Evolutionary conservation across 2,888 invertebrate species (phyloP), one percentile per base, ranked within the genome.

Genomic region (Nysson spinosus): DNA sequence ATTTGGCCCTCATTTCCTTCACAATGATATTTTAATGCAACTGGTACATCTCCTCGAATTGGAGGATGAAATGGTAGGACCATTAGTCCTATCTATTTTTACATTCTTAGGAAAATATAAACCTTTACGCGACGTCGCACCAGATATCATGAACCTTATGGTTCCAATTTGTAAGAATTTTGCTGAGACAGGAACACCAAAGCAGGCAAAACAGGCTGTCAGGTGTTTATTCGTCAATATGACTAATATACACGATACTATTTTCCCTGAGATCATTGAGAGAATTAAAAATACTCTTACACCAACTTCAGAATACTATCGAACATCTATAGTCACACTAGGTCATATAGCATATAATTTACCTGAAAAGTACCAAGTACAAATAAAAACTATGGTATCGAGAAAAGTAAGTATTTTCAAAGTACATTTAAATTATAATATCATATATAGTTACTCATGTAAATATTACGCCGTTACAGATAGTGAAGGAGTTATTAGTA

Each of bases 121-220:
- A 79, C 94, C 96, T 51, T 89, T 96, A 34, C 92, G 94, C 79
- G 94, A 95, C 73, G 92, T 93, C 39, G 94, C 94, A 67, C 93
- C 94, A 0, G 88, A 91, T 32, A 88, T 96, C 50, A 92, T 95
- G 88, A 93, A 94, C 43, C 91, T 92, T 66, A 88, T 98, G 84
- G 92, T 95, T 24, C 95, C 96, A 1, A 91, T 96, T 44, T 95
- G 98, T 87, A 95, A 95, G 84, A 94, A 93, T 50, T 94, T 97
- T 84, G 95, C 96, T 0, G 93, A 95, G 80, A 92, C 92, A 35
- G 98, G 98, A 7, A 95, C 96, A 2, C 94, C 96, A 0, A 97
- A 97, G 87, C 98, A 98, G 88, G 97, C 98, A 4, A 99, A 99
- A 88, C 97, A 98, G 81, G 97, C 98, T 2, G 94, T 99, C 63